These are phyloP conservation scores for Nephrotoma flavescens DNA, from an alignment of 2,888 invertebrate species.

Conservation along the genomic window DNA sequence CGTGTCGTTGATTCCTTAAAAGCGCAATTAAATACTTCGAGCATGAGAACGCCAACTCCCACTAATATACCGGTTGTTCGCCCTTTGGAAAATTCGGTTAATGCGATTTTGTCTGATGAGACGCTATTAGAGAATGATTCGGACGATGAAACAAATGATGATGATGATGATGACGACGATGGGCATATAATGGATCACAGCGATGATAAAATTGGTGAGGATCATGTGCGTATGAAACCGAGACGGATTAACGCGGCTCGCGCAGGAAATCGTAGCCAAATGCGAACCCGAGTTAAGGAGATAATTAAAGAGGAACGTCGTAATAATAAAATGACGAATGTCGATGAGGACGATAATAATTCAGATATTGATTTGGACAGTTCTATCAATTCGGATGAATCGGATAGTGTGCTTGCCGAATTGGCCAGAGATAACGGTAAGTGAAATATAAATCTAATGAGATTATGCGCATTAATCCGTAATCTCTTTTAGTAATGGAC, in stretches of 20 bases:
- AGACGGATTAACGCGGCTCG: neutral
- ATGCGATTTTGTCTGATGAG: slow-evolving; percentile 24
- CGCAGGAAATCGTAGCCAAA: neutral
- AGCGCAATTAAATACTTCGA: slow-evolving; percentile 48
- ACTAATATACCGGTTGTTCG: slow-evolving; percentile 24
- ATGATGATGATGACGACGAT: slow-evolving; percentile 26
- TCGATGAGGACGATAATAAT: slow-evolving; percentile 12
- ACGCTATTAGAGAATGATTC: neutral
- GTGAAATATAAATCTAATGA: slow-evolving; percentile 6
- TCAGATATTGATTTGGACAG: slow-evolving; percentile 24
- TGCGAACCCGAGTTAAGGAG: neutral
- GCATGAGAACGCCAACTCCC: slow-evolving; percentile 19
- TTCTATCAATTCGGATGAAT: slow-evolving; percentile 24
- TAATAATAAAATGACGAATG: neutral
- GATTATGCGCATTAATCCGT: slow-evolving; percentile 1
- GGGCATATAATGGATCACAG: slow-evolving; percentile 3
- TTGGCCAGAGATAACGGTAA: slow-evolving; percentile 22
- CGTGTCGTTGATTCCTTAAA: slow-evolving; percentile 81
- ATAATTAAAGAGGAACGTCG: neutral
- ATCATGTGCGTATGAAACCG: neutral
- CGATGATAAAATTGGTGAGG: neutral
- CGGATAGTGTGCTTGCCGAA: slow-evolving; percentile 27
- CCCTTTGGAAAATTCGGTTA: slow-evolving; percentile 25
- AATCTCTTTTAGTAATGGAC: neutral
- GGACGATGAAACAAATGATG: slow-evolving; percentile 20